Base-by-base conservation (phyloP, 2,113 vertebrate genomes). In the Thalassarche chlororhynchos region DNA sequence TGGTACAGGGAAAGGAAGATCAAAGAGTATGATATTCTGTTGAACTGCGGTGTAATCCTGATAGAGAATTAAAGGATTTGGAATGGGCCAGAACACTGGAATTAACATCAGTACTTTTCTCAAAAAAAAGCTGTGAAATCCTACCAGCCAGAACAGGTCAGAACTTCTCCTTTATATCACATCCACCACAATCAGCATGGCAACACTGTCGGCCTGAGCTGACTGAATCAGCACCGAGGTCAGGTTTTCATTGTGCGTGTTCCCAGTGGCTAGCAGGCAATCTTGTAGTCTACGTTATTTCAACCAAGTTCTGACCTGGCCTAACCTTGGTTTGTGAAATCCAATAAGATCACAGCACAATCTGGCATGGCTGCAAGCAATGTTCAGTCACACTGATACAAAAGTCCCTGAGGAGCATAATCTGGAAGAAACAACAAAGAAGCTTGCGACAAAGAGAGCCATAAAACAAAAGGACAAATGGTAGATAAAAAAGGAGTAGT, bases 261-360 rank as follows among this genome's bases (percentile, higher is more conserved):
- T 97, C 92, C 87, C 93, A 62, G 54, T 92, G 87, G 95, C 83
- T 61, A 86, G 71, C 68, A 86, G 62, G 71, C 71, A 88, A 51
- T 66, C 87, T 70, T 83, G 70, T 21, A 77, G 66, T 10, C 87
- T 76, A 26, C 1, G 0, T 65, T 94, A 92, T 79, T 96, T 86
- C 91, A 96, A 85, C 94, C 87, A 94, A 95, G 57, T 91, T 95
- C 81, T 97, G 96, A 96, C 96, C 96, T 93, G 93, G 84, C 78
- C 93, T 96, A 97, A 97, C 96, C 96, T 62, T 95, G 84, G 74
- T 51, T 89, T 94, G 94, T 93, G 94, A 97, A 96, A 96, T 96
- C 78, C 94, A 95, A 31, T 94, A 97, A 83, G 84, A 97, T 97
- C 95, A 97, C 70, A 96, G 93, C 62, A 76, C 91, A 97, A 65